Evolutionary conservation across 2,888 invertebrate species (phyloP).

Genomic region (Cosmorhoe ocellata): DNA sequence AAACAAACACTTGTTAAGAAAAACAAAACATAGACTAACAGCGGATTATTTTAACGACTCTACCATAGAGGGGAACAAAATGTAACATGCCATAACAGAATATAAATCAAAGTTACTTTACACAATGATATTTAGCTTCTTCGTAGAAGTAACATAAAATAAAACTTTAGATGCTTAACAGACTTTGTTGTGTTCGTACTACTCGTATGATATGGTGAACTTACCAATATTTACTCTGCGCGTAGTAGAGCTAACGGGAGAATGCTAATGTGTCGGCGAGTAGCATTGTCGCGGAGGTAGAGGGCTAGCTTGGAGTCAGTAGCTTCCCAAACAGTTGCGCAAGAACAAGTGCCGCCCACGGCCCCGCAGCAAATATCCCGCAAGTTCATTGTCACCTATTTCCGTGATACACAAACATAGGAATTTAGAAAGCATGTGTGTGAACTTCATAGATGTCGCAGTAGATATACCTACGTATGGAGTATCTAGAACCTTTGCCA

Average conservation of each 20-base stretch:
- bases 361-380: slow-evolving; percentile 43
- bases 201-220: not conserved
- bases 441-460: not conserved
- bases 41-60: too few species aligned
- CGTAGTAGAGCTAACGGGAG: slow-evolving; percentile 72
- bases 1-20: too few species aligned
- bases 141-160: too few species aligned
- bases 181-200: too few species aligned
- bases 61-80: too few species aligned
- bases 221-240: not conserved
- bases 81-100: too few species aligned
- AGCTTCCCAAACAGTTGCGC: slow-evolving; percentile 68
- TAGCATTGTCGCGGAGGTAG: slow-evolving; percentile 55
- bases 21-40: too few species aligned
- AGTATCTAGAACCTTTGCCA: not conserved
- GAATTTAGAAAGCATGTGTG: slow-evolving; percentile 34
- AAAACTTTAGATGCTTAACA: too few species aligned
- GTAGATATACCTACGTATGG: too few species aligned
- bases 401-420: slow-evolving; percentile 32
- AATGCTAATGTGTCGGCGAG: slow-evolving; percentile 70
- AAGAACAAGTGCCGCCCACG: slow-evolving; percentile 69
- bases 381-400: slow-evolving; percentile 74
- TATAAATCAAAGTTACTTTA: too few species aligned
- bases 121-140: too few species aligned
- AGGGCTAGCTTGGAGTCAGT: slow-evolving; percentile 38